phyloP scores from a whole-genome alignment of 2,113 vertebrate species.

The Alethe castanea region DNA sequence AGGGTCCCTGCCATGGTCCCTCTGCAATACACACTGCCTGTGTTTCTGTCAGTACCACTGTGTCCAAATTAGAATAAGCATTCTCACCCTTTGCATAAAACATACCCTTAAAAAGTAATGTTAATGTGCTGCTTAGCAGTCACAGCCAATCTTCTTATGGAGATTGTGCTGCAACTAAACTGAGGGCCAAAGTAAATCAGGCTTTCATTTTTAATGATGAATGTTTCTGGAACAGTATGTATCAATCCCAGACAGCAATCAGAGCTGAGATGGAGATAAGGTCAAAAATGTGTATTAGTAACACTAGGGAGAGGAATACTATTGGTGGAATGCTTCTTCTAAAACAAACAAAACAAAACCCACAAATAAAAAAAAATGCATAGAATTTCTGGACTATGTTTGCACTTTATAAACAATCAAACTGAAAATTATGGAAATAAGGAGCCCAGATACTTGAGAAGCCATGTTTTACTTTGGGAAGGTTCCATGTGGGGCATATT shows the following conservation, averaged over 20 bases:
- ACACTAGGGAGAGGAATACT: background rate
- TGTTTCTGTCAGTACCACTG: slow-evolving; percentile 19
- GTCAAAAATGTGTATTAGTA: slow-evolving; percentile 45
- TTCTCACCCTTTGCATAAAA: slow-evolving; percentile 34
- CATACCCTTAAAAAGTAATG: slow-evolving; percentile 71
- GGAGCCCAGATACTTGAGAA: background rate
- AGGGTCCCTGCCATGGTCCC: background rate
- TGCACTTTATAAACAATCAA: background rate
- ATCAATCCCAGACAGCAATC: slow-evolving; percentile 55
- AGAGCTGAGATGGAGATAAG: slow-evolving; percentile 46
- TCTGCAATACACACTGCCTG: background rate
- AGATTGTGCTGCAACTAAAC: slow-evolving; percentile 26
- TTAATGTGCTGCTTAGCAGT: slow-evolving; percentile 1
- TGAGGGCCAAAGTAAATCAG: slow-evolving; percentile 60
- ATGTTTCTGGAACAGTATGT: slow-evolving; percentile 59
- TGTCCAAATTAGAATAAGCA: slow-evolving; percentile 40
- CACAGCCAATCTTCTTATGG: slow-evolving; percentile 46
- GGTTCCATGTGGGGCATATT: background rate
- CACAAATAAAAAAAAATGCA: background rate
- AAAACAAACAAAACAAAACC: background rate
- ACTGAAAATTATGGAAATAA: background rate
- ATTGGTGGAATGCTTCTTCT: slow-evolving; percentile 10
- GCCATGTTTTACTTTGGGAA: background rate
- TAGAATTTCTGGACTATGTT: background rate
- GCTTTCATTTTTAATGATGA: slow-evolving; percentile 51